Conservation (phyloP, 1,140 invertebrate genomes). For the Battus philenor region DNA sequence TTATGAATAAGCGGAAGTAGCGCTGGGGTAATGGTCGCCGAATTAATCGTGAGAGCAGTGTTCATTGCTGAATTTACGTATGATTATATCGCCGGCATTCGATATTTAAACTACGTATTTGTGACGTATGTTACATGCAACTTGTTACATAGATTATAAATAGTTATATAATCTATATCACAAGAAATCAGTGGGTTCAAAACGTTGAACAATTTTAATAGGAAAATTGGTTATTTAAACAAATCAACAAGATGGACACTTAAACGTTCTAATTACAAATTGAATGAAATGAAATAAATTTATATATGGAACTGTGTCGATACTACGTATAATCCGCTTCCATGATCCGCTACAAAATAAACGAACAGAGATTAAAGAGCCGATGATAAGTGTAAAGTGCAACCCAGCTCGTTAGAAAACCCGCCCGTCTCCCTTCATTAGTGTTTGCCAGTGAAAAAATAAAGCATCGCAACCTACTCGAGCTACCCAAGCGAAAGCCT, state of each 20-base stretch:
- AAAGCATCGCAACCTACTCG: conserved; percentile 11
- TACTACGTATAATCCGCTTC: too few relatives aligned
- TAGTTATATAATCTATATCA: too few relatives aligned
- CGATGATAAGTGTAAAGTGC: conserved; percentile 45
- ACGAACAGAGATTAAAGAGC: conserved; percentile 37
- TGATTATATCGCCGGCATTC: neutral
- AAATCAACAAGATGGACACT: too few relatives aligned
- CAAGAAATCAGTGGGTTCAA: too few relatives aligned
- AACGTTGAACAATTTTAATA: too few relatives aligned
- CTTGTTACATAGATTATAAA: too few relatives aligned
- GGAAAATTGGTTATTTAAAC: too few relatives aligned
- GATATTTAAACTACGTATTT: too few relatives aligned
- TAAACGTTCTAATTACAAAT: too few relatives aligned
- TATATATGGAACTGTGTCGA: too few relatives aligned
- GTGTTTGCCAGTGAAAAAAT: conserved; percentile 47
- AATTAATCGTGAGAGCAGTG: conserved; percentile 2
- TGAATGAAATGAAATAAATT: too few relatives aligned
- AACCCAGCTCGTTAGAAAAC: conserved; percentile 47
- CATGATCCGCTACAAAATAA: conserved; percentile 22
- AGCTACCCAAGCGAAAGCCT: conserved; percentile 14
- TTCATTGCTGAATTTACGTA: conserved; percentile 3
- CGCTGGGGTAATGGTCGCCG: neutral
- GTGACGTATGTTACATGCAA: too few relatives aligned
- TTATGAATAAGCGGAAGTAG: conserved; percentile 6
- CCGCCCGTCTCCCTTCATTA: conserved; percentile 47